Conservation (phyloP, 2,888 invertebrate species). For the Sinohyriopsis cumingii region DNA sequence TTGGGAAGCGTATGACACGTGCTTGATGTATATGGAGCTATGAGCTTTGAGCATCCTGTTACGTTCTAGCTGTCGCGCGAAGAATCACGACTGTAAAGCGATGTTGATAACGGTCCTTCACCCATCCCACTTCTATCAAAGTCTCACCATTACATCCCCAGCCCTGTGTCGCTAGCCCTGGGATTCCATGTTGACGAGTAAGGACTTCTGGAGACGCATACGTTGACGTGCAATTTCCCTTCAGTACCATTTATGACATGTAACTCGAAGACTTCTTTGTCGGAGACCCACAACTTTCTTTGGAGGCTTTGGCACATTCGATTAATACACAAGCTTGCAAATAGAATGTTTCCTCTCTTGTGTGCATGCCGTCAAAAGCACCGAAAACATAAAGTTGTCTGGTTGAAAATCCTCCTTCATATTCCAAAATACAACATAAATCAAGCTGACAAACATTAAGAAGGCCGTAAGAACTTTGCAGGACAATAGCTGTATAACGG, state of each 20-base stretch:
- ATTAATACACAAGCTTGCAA: slow-evolving; percentile 29
- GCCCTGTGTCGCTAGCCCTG: slow-evolving; percentile 15
- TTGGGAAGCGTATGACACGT: too few species aligned
- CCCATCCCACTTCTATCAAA: slow-evolving; percentile 3
- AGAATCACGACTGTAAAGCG: background rate
- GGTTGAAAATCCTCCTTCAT: slow-evolving; percentile 16
- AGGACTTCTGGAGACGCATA: slow-evolving; percentile 30
- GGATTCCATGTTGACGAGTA: slow-evolving; percentile 7
- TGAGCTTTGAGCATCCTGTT: too few species aligned
- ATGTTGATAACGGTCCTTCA: slow-evolving; percentile 1
- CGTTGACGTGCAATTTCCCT: slow-evolving; percentile 20
- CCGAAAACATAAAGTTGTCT: slow-evolving; percentile 20
- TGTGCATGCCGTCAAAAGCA: slow-evolving; percentile 30
- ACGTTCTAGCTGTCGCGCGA: too few species aligned
- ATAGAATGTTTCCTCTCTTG: slow-evolving; percentile 12
- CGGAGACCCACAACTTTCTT: slow-evolving; percentile 23
- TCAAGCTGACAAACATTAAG: slow-evolving; percentile 20
- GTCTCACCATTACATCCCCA: slow-evolving; percentile 15
- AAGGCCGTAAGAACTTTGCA: slow-evolving; percentile 6
- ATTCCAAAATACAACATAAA: slow-evolving; percentile 20
- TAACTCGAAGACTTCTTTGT: slow-evolving; percentile 14
- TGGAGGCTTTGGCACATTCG: slow-evolving; percentile 20
- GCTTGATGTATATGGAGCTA: too few species aligned
- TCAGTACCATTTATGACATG: slow-evolving; percentile 28
- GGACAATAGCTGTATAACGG: slow-evolving; percentile 11